phyloP scores from a whole-genome alignment of 2,113 vertebrate species.

The Mystacornis crossleyi region DNA sequence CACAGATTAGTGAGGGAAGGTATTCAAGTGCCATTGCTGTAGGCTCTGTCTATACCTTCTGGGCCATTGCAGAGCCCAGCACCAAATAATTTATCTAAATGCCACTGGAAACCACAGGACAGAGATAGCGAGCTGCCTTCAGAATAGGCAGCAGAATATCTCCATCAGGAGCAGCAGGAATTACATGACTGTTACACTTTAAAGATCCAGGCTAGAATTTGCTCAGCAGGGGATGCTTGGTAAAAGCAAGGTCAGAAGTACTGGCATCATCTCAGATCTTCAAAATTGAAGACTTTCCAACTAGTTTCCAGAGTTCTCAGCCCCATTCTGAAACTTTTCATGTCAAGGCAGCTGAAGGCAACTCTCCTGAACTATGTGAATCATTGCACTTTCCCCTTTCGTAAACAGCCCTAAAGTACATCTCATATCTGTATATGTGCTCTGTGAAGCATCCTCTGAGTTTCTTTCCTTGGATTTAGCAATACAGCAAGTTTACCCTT shows the following conservation, averaged over 20 bases:
- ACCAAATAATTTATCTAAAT: neutral
- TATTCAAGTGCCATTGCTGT: neutral
- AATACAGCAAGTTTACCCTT: neutral
- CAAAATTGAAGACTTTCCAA: neutral
- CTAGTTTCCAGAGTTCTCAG: neutral
- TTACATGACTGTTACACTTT: neutral
- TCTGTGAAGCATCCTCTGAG: neutral
- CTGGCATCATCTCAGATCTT: neutral
- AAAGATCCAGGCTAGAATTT: conserved; percentile 10
- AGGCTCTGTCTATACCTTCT: neutral
- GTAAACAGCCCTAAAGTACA: neutral
- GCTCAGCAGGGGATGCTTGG: neutral
- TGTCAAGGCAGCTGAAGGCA: neutral
- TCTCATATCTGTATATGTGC: neutral
- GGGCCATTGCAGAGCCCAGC: neutral
- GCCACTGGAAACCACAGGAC: neutral
- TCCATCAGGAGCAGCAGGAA: neutral
- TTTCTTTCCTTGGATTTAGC: neutral
- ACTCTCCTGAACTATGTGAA: neutral
- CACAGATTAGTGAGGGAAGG: neutral
- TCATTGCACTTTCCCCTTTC: neutral
- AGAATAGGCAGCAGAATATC: neutral
- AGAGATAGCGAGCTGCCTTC: neutral
- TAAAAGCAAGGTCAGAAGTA: neutral
- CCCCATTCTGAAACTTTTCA: neutral